Evolutionary conservation across 2,113 vertebrate genomes (phyloP).

Genomic region (Periophthalmodon schlosseri): DNA sequence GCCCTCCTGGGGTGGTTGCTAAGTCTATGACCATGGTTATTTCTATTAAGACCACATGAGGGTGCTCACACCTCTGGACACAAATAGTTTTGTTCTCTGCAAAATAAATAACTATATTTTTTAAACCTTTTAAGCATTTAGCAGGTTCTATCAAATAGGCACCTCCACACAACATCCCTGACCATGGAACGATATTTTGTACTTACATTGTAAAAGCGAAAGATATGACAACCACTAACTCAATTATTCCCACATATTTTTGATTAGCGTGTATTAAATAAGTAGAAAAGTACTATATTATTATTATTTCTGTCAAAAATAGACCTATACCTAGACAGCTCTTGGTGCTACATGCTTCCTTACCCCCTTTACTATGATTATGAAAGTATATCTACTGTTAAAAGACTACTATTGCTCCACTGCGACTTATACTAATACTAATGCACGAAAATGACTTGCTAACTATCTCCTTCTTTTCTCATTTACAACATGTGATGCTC

Average conservation of each 20-base stretch:
- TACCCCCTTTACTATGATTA: too few species aligned
- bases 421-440: too few species aligned
- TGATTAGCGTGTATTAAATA: neutral
- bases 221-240: neutral
- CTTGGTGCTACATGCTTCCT: too few species aligned
- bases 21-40: neutral
- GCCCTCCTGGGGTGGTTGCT: too few species aligned
- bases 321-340: too few species aligned
- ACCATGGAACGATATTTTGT: neutral
- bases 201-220: neutral
- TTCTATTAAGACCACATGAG: constrained; percentile 56
- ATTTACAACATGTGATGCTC: neutral
- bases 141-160: neutral
- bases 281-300: neutral
- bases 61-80: constrained; percentile 50
- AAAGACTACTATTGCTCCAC: too few species aligned
- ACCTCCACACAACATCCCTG: neutral
- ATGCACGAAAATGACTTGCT: neutral
- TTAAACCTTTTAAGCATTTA: neutral
- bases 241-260: neutral
- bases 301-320: neutral
- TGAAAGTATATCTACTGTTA: too few species aligned
- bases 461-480: constrained; percentile 19
- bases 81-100: neutral
- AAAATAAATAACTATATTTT: neutral